Percentiles rank a stretch among this genome's conserved stretches.
These are phyloP conservation scores for Maconellicoccus hirsutus DNA, from an alignment of 1,140 invertebrate species.

Conservation along the genomic window DNA sequence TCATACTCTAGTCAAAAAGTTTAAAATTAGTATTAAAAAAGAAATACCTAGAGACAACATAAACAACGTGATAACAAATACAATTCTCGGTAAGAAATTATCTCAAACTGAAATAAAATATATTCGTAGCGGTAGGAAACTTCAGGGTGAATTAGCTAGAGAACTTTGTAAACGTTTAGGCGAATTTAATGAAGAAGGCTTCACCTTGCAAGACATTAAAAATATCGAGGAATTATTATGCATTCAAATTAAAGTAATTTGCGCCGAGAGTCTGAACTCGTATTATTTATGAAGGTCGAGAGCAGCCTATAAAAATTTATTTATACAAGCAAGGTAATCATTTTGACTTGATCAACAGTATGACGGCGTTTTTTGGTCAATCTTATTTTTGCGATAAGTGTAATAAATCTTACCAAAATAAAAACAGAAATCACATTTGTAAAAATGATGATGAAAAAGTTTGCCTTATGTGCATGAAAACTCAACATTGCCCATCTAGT, in stretches of 20 bases:
- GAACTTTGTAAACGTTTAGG: slow-evolving; percentile 11
- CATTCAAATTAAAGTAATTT: slow-evolving; percentile 22
- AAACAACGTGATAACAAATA: not conserved
- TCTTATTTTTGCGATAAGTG: slow-evolving; percentile 11
- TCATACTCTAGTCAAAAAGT: not conserved
- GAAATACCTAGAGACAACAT: not conserved
- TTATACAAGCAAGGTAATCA: slow-evolving; percentile 23
- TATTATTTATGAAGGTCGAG: slow-evolving; percentile 15
- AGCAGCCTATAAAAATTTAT: slow-evolving; percentile 12
- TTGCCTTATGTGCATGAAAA: not conserved
- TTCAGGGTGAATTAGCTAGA: slow-evolving; percentile 15
- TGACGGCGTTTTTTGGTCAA: not conserved
- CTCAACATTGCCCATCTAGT: not conserved
- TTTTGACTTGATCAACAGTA: slow-evolving; percentile 17
- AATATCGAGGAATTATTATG: slow-evolving; percentile 17
- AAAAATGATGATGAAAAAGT: not conserved
- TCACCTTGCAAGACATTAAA: slow-evolving; percentile 20
- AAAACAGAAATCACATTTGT: not conserved
- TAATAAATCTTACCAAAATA: slow-evolving; percentile 19
- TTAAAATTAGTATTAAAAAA: not conserved
- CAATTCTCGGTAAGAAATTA: slow-evolving; percentile 2
- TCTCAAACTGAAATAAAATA: not conserved
- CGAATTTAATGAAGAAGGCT: slow-evolving; percentile 15
- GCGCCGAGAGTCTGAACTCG: slow-evolving; percentile 20
- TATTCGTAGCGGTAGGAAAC: slow-evolving; percentile 7